Conservation (phyloP, 2,113 vertebrate genomes). For the Oryctolagus cuniculus region DNA sequence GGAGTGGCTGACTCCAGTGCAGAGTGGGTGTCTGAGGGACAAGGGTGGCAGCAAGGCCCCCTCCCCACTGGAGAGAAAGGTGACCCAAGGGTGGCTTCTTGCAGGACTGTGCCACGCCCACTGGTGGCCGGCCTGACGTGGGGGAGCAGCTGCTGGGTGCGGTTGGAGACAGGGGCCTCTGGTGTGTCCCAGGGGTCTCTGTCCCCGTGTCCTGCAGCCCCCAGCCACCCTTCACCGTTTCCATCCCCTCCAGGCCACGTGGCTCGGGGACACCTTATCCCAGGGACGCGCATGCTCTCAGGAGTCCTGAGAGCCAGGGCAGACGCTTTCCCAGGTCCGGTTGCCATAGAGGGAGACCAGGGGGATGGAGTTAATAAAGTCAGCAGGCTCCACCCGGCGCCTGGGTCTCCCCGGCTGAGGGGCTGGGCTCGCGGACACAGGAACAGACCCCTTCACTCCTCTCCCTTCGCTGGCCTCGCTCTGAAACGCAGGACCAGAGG, state of each 20-base stretch:
- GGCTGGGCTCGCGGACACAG: neutral
- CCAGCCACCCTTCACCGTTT: neutral
- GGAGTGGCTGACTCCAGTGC: neutral
- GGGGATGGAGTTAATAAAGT: constrained; percentile 29
- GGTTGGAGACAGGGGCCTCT: accelerated
- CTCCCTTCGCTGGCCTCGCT: neutral
- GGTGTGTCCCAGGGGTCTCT: neutral
- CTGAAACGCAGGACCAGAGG: no score
- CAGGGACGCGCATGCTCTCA: accelerated
- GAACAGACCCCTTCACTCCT: neutral
- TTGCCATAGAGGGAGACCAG: constrained; percentile 30
- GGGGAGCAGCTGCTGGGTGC: neutral
- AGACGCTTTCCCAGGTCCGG: constrained; percentile 31
- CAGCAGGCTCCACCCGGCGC: constrained; percentile 20
- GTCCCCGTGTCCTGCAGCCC: no score
- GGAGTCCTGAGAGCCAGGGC: neutral
- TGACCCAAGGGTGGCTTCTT: neutral
- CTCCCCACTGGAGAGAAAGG: neutral
- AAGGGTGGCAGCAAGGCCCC: neutral
- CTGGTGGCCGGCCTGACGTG: accelerated
- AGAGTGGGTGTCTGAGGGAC: neutral
- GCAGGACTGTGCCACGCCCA: accelerated
- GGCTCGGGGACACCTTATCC: neutral
- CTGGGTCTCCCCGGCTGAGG: neutral
- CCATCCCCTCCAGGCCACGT: neutral